A percentile compares a stretch with the other conserved stretches of the same genome.
Conservation (phyloP, 2,113 vertebrate species). For the Chaenogobius annularis region DNA sequence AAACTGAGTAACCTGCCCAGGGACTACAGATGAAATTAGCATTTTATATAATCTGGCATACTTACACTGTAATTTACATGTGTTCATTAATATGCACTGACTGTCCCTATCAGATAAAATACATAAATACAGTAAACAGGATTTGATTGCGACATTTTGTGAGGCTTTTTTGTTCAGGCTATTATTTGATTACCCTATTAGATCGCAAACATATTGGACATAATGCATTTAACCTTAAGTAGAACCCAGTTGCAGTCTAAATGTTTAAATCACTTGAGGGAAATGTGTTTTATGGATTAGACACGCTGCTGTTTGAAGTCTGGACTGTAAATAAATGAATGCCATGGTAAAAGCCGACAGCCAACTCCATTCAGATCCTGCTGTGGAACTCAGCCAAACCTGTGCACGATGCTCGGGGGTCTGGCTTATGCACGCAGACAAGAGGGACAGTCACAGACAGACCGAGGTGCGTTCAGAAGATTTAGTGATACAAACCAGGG, state of each 20-base stretch:
- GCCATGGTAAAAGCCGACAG: slow-evolving; percentile 62
- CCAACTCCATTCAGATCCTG: slow-evolving; percentile 55
- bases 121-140: too few relatives aligned
- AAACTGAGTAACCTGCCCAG: too few relatives aligned
- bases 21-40: too few relatives aligned
- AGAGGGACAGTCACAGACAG: slow-evolving; percentile 35
- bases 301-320: slow-evolving; percentile 57
- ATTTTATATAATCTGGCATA: too few relatives aligned
- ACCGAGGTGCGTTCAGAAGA: slow-evolving; percentile 28
- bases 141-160: too few relatives aligned
- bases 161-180: too few relatives aligned
- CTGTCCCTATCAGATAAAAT: too few relatives aligned
- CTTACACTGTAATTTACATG: too few relatives aligned
- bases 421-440: background rate
- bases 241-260: slow-evolving; percentile 12
- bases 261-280: slow-evolving; percentile 42
- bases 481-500: slow-evolving; percentile 39
- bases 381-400: slow-evolving; percentile 44
- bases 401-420: slow-evolving; percentile 31
- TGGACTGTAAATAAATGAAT: slow-evolving; percentile 66
- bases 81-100: too few relatives aligned
- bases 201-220: too few relatives aligned
- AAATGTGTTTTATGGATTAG: slow-evolving; percentile 62
- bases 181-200: too few relatives aligned
- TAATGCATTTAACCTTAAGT: background rate